Evolutionary conservation across 2,113 vertebrate genomes (phyloP), one percentile per base, ranked within the genome.

Genomic region (Salvelinus namaycush): DNA sequence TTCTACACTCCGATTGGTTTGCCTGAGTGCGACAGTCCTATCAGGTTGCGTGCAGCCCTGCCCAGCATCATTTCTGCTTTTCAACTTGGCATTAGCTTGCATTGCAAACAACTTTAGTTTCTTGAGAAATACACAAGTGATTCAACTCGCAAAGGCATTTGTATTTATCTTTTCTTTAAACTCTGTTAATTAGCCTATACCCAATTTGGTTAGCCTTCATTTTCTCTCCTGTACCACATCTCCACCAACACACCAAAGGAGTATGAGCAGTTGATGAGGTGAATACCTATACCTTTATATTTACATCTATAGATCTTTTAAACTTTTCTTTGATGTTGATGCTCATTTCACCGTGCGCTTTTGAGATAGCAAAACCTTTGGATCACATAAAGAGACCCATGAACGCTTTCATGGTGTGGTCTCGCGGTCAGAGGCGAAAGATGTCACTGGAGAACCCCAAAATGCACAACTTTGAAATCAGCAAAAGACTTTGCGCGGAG

Each of bases 341-440:
- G 16, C 20, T 34, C 20, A 44, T 31, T 72, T 31, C 62, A 49
- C 62, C 69, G 54, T 75, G 74, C 34, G 26, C 60, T 66, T 75
- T 60, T 73, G 80, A 86, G 39, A 99, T 97, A 96, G 95, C 95
- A 87, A 98, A 98, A 92, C 95, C 96, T 86, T 94, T 94, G 88
- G 97, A 97, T 87, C 97, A 97, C 93, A 97, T 99, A 92, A 99
- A 98, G 89, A 93, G 97, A 92, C 97, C 97, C 90, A 99, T 99
- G 97, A 99, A 99, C 73, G 97, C 97, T 67, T 98, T 99, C 93
- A 99, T 98, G 97, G 97, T 98, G 31, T 99, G 97, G 97, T 98
- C 97, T 87, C 94, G 96, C 77, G 97, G 97, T 78, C 96, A 99
- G 80, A 91, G 97, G 85, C 94, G 97, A 72, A 96, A 97, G 90